Conservation (phyloP, 2,888 invertebrate species). For the Nipponacmea schrenckii region DNA sequence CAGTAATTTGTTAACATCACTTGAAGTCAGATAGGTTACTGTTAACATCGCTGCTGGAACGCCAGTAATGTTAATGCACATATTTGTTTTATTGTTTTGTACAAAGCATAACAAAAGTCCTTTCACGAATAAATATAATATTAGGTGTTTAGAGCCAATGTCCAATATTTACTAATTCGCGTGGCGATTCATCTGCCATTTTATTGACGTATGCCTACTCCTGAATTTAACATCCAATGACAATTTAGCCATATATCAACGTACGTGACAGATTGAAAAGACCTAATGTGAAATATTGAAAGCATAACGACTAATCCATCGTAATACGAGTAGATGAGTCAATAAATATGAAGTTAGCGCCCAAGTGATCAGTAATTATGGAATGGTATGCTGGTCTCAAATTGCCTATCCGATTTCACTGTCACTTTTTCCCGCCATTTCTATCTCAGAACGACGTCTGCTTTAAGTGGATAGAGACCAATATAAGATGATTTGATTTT, state of each 20-base stretch:
- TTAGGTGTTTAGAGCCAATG: slow-evolving; percentile 4
- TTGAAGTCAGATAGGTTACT: background rate
- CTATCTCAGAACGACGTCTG: slow-evolving; percentile 3
- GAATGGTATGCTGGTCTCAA: background rate
- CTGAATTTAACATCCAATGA: background rate
- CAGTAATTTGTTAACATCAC: background rate
- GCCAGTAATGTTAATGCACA: slow-evolving; percentile 7
- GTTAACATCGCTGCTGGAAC: slow-evolving; percentile 4
- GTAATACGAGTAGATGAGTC: slow-evolving; percentile 1
- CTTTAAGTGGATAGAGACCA: slow-evolving; percentile 4
- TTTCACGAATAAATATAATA: background rate
- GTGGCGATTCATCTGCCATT: slow-evolving; percentile 4
- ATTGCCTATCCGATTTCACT: background rate
- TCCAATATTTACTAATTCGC: slow-evolving; percentile 1
- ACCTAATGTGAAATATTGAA: background rate
- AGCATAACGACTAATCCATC: background rate
- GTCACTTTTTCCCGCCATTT: slow-evolving; percentile 2
- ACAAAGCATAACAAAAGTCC: background rate
- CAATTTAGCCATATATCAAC: background rate
- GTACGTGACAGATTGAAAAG: slow-evolving; percentile 5
- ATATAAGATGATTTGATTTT: background rate
- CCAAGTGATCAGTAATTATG: slow-evolving; percentile 8
- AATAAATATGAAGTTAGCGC: slow-evolving; percentile 7
- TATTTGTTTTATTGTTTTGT: background rate
- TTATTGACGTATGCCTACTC: slow-evolving; percentile 1